phyloP scores from a whole-genome alignment of 2,888 invertebrate species.

The Coenonympha arcania region DNA sequence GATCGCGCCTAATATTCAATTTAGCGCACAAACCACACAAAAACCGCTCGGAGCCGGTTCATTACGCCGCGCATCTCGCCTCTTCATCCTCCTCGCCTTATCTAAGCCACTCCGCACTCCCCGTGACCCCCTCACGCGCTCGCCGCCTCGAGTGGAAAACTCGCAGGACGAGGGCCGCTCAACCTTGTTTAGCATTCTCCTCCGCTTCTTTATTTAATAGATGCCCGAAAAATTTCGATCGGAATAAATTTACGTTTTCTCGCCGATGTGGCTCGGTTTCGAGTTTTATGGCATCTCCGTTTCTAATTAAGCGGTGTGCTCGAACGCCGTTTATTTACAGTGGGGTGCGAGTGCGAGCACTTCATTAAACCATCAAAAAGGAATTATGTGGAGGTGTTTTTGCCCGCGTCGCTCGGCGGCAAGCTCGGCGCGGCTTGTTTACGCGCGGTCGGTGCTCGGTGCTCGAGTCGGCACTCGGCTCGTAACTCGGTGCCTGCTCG shows the following conservation, averaged over 20 bases:
- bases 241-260: slow-evolving; percentile 71
- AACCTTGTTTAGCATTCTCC: slow-evolving; percentile 74
- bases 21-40: slow-evolving; percentile 70
- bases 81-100: slow-evolving; percentile 74
- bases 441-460: too few species aligned
- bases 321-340: slow-evolving; percentile 57
- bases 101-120: slow-evolving; percentile 71
- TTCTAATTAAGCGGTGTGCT: slow-evolving; percentile 59
- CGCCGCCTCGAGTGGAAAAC: slow-evolving; percentile 72
- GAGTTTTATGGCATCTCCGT: slow-evolving; percentile 52
- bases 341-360: slow-evolving; percentile 49
- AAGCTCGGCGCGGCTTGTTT: slow-evolving; percentile 60
- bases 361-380: slow-evolving; percentile 60
- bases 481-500: too few species aligned
- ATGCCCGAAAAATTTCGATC: slow-evolving; percentile 66
- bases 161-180: slow-evolving; percentile 69
- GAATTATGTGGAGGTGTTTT: slow-evolving; percentile 38
- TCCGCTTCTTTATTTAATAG: slow-evolving; percentile 74
- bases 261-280: slow-evolving; percentile 57
- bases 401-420: slow-evolving; percentile 34
- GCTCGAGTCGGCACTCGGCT: too few species aligned
- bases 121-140: slow-evolving; percentile 44
- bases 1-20: slow-evolving; percentile 74
- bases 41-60: slow-evolving; percentile 71
- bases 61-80: slow-evolving; percentile 72